Base-by-base conservation (phyloP, 2,888 invertebrate species). In the Apoda limacodes region DNA sequence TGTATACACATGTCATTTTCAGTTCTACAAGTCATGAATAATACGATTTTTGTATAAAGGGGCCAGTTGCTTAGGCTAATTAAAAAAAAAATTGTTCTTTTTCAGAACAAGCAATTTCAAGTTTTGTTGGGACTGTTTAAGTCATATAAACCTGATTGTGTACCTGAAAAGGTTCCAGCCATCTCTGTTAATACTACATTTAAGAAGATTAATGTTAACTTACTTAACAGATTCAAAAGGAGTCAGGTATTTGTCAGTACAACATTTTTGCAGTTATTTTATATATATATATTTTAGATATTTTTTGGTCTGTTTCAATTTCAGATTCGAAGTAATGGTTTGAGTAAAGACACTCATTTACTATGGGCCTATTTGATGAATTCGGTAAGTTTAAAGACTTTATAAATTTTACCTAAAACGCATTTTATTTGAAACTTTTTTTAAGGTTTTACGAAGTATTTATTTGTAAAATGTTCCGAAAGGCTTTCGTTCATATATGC, bases 81-180 rank as follows among this genome's bases (percentile, higher is more conserved):
- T n/a, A n/a, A n/a, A n/a, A n/a, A n/a, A n/a, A n/a, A n/a, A n/a
- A n/a, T n/a, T n/a, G n/a, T n/a, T n/a, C n/a, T n/a, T n/a, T n/a
- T n/a, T n/a, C n/a, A n/a, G n/a, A n/a, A n/a, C n/a, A n/a, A n/a
- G n/a, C 74, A 76, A 38, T 43, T 82, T 1, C 70, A 69, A 55
- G 72, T 72, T 0, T 39, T 82, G 4, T 43, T 82, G 9, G 71
- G 72, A 1, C 45, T 81, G 21, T 82, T 75, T 45, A 82, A 82
- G 46, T 75, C 81, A 0, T 80, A 74, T 44, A 74, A 62, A 42
- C 82, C 82, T 0, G 80, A 81, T 40, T 71, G 62, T 58, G 81
- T 81, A 2, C 82, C 82, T 0, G 81, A 82, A 39, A 60, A 69
- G 39, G 44, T 82, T 1, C 75, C 80, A 0, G 67, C 70, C 2